These are phyloP conservation scores for Poliocrania exsul DNA, from an alignment of 2,797 vertebrate genomes.

Conservation along the genomic window DNA sequence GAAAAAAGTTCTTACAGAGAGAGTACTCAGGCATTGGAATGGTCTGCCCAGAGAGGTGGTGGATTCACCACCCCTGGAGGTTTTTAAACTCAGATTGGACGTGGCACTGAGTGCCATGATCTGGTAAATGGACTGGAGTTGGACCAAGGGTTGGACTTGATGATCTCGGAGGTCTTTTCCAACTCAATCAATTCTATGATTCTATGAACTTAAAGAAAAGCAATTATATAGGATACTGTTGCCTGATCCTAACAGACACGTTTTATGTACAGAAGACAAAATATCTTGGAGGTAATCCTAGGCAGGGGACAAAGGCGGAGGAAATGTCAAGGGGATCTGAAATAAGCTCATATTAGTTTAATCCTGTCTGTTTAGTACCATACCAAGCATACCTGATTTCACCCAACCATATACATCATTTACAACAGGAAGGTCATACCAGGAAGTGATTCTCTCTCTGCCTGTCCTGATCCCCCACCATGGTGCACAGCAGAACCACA, in stretches of 20 bases:
- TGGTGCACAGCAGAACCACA: rapidly evolving
- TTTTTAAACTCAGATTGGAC: too few relatives aligned
- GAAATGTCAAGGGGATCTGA: conserved; percentile 15
- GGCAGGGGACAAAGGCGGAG: neutral
- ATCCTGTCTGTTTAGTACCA: neutral
- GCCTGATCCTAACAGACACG: neutral
- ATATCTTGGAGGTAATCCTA: neutral
- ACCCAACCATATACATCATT: neutral
- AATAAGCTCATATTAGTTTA: conserved; percentile 5
- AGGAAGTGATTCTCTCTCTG: neutral
- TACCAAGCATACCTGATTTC: neutral
- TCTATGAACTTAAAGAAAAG: neutral
- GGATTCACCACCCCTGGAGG: too few relatives aligned
- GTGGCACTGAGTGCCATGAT: too few relatives aligned
- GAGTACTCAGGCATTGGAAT: too few relatives aligned
- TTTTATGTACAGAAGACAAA: neutral
- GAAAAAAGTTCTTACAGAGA: too few relatives aligned
- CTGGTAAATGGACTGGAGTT: too few relatives aligned
- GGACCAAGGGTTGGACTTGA: too few relatives aligned
- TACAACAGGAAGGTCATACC: neutral
- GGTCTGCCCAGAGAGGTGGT: too few relatives aligned
- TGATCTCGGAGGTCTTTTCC: too few relatives aligned
- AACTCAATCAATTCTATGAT: too few relatives aligned
- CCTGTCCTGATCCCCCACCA: neutral
- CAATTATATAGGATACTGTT: neutral